phyloP scores from a whole-genome alignment of 2,113 vertebrate genomes.

The Mesitornis unicolor region DNA sequence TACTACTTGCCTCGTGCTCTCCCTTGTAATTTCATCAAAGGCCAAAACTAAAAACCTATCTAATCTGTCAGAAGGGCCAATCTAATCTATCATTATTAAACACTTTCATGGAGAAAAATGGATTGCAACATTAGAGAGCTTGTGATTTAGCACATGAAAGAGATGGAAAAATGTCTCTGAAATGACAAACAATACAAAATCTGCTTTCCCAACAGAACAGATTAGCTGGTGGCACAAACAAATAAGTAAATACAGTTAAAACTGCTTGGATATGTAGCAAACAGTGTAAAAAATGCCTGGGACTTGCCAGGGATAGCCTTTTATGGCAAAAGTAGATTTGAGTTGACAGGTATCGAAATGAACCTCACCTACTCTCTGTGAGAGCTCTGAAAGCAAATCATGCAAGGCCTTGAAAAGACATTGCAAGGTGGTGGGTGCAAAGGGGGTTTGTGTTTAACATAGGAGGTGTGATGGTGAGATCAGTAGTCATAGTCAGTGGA shows the following conservation, averaged over 20 bases:
- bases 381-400: background rate
- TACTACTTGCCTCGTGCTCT: conserved; percentile 30
- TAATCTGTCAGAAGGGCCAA: conserved; percentile 65
- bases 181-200: conserved; percentile 55
- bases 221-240: conserved; percentile 54
- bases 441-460: background rate
- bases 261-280: background rate
- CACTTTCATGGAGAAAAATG: conserved; percentile 63
- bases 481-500: background rate
- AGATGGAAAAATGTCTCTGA: conserved; percentile 44
- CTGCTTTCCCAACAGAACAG: conserved; percentile 43
- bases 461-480: background rate
- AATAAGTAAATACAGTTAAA: conserved; percentile 45
- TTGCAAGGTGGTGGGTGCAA: background rate
- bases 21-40: conserved; percentile 65
- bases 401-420: background rate
- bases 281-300: background rate
- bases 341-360: background rate
- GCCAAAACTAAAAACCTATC: conserved; percentile 57
- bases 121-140: conserved; percentile 48
- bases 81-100: conserved; percentile 67
- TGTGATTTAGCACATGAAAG: conserved; percentile 56
- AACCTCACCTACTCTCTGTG: background rate
- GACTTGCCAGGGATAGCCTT: conserved; percentile 9
- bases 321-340: background rate